Evolutionary conservation across 92 coral and sea anemone species (phyloP), one percentile per base, ranked within the genome.

Genomic region (Porites evermanni): DNA sequence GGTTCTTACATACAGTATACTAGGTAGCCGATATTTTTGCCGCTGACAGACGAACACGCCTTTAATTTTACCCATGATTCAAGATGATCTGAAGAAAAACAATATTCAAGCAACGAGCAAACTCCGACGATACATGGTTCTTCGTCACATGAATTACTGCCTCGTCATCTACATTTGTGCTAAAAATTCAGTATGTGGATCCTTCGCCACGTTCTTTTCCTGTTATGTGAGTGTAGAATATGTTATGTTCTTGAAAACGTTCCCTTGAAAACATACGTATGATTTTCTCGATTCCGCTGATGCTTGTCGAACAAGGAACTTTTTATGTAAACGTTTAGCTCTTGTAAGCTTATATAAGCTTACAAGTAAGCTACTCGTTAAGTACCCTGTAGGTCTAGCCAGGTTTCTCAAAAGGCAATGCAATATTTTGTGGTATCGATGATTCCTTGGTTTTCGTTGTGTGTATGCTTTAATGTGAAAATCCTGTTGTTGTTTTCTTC

Each of bases 121-220:
- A 2, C 7, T n/a, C n/a, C n/a, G n/a, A n/a, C n/a, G n/a, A n/a
- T 68, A 29, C 56, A n/a, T n/a, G 14, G 9, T 64, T 32, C 14
- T 29, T 38, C 26, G 56, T 58, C n/a, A 60, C 20, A 53, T 2
- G 59, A 8, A 8, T 54, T 54, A 7, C 8, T 81, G 87, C 87
- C n/a, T 38, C 72, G 87, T 83, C 87, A 83, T 72, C 61, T 7
- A 21, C 14, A 38, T 16, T 12, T 23, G 6, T 72, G 13, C 8
- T 4, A 50, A 16, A 38, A 12, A 29, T 70, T 66, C 69, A 81
- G 50, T 47, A 83, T 83, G 87, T 19, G 72, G 80, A 73, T 73
- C 71, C 18, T 44, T 63, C 29, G 14, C 69, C 80, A 73, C 8
- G 50, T 66, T 60, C 13, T 73, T 23, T 52, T 65, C 21, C 72